A percentile compares a stretch with the other conserved stretches of the same genome.
These are phyloP conservation scores for Mirounga angustirostris DNA, from an alignment of 2,113 vertebrate genomes.

Conservation along the genomic window DNA sequence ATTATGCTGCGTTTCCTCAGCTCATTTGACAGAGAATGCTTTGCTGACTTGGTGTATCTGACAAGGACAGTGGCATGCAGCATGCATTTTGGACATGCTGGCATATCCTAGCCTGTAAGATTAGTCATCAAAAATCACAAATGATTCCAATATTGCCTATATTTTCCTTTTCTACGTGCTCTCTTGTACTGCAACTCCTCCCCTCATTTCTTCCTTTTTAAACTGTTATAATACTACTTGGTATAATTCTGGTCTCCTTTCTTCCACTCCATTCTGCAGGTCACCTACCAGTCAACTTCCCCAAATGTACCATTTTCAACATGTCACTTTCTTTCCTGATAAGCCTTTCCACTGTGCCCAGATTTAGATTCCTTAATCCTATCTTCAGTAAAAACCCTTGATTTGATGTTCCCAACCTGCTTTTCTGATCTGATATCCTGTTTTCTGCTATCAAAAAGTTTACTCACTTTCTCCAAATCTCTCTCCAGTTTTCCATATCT, in stretches of 20 bases:
- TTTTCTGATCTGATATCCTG: background rate
- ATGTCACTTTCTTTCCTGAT: background rate
- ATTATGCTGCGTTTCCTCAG: background rate
- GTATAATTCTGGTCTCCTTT: background rate
- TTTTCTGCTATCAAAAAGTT: background rate
- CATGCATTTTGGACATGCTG: background rate
- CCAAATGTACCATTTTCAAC: background rate
- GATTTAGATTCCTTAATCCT: background rate
- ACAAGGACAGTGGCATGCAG: background rate
- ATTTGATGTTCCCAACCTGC: background rate
- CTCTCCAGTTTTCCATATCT: background rate
- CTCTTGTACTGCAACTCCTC: accelerated
- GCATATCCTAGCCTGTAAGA: background rate
- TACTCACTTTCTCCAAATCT: background rate
- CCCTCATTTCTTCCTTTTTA: background rate
- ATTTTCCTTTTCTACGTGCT: background rate
- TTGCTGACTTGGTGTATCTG: background rate
- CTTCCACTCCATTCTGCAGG: background rate
- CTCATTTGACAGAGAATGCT: background rate
- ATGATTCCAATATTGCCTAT: background rate
- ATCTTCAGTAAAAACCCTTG: background rate
- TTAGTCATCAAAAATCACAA: background rate
- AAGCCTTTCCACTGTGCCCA: background rate
- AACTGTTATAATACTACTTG: background rate
- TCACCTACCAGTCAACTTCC: background rate